Percentiles rank a stretch among this genome's conserved stretches.
Evolutionary conservation across 35 echinoderm and acorn worm genomes (phyloP).

Genomic region (Heliocidaris tuberculata): DNA sequence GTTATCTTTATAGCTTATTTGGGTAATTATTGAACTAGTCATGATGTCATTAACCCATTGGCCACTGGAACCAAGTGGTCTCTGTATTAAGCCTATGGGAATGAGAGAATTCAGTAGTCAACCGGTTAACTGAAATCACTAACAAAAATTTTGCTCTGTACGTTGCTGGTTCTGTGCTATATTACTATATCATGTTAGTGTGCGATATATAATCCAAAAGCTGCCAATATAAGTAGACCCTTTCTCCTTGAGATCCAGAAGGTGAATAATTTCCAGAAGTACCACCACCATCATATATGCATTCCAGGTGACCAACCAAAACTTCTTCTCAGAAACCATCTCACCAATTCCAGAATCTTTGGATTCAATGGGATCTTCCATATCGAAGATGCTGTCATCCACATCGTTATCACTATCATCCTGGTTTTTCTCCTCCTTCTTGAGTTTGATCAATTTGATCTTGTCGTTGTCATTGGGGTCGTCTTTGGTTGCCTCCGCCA

Average conservation of each 20-base stretch:
- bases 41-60: too few relatives aligned
- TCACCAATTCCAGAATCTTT: constrained; percentile 27
- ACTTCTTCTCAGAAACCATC: not conserved
- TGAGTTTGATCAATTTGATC: constrained; percentile 14
- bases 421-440: not conserved
- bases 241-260: not conserved
- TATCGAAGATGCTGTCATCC: constrained; percentile 30
- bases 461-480: not conserved
- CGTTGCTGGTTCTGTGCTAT: too few relatives aligned
- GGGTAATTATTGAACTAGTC: too few relatives aligned
- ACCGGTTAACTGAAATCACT: too few relatives aligned
- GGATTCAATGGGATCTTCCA: not conserved
- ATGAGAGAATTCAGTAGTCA: too few relatives aligned
- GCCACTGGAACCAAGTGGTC: too few relatives aligned
- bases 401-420: constrained; percentile 38
- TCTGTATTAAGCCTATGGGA: too few relatives aligned
- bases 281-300: not conserved
- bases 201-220: not conserved
- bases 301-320: not conserved
- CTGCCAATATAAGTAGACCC: not conserved
- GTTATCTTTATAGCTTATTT: too few relatives aligned
- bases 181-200: not conserved
- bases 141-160: too few relatives aligned
- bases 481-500: constrained; percentile 24
- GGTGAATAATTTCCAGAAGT: not conserved